Base-by-base conservation (phyloP, 2,888 invertebrate genomes). In the Therioaphis trifolii region DNA sequence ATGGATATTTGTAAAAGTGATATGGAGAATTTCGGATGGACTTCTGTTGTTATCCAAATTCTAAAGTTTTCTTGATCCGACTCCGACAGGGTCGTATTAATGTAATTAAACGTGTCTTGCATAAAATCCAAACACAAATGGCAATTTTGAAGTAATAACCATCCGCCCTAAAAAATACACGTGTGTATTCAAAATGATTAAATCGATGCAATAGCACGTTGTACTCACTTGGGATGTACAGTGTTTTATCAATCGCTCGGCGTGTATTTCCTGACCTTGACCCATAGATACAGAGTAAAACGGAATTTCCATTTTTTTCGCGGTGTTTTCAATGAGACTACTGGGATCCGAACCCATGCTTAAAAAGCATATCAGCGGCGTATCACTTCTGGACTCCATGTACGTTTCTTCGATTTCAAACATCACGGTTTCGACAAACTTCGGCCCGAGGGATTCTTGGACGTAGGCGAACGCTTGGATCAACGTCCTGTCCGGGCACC, bases 331-430 rank as follows among this genome's bases (percentile, higher is more conserved):
- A 85, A 98, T 96, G 90, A 97, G 96, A 18, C 95, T 94, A 21
- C 97, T 96, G 1, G 98, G 98, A 90, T 98, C 98, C 0, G 97
- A 97, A 1, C 98, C 98, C 87, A 96, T 97, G 0, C 97, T 97
- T 24, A 98, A 90, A 87, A 98, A 94, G 87, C 98, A 98, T 86
- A 97, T 94, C 29, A 98, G 91, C 0, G 98, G 98, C 0, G 95
- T 93, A 43, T 94, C 91, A 1, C 94, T 93, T 88, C 95, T 95
- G 0, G 97, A 96, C 89, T 98, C 98, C 24, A 91, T 90, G 94
- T 95, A 96, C 61, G 96, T 96, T 0, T 91, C 91, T 88, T 98
- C 97, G 86, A 98, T 90, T 89, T 98, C 97, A 29, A 98, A 90
- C 86, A 98, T 96, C 86, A 94, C 94, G 69, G 96, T 95, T 90